Conservation (phyloP, 2,113 vertebrate species). For the Ovibos moschatus region DNA sequence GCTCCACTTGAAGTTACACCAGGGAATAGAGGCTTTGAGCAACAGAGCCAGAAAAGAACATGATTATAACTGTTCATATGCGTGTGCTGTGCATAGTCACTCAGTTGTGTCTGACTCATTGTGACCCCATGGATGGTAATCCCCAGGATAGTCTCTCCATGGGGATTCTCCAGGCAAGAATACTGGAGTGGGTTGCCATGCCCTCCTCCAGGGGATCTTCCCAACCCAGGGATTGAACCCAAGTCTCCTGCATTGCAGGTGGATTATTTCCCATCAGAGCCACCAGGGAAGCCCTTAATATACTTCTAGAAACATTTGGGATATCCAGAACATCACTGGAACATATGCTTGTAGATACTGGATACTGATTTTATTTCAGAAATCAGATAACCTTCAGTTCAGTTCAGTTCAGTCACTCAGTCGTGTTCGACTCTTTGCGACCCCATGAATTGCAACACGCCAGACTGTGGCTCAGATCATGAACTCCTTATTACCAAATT, state of each 20-base stretch:
- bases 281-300: neutral
- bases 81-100: neutral
- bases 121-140: neutral
- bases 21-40: neutral
- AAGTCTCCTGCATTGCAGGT: neutral
- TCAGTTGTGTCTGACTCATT: neutral
- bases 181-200: neutral
- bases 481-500: too few species aligned
- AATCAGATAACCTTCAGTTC: neutral
- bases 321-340: neutral
- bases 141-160: neutral
- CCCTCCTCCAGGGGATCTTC: neutral
- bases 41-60: neutral
- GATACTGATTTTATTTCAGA: constrained; percentile 16
- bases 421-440: fast-evolving
- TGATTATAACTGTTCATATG: neutral
- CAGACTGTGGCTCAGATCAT: too few species aligned
- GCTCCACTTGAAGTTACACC: neutral
- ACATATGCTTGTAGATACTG: neutral
- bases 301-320: neutral
- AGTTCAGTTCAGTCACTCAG: too few species aligned
- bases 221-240: neutral
- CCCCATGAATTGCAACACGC: too few species aligned
- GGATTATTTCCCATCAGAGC: neutral
- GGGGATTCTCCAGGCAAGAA: neutral